Base-by-base conservation (phyloP, 2,113 vertebrate species). In the Callorhinus ursinus region DNA sequence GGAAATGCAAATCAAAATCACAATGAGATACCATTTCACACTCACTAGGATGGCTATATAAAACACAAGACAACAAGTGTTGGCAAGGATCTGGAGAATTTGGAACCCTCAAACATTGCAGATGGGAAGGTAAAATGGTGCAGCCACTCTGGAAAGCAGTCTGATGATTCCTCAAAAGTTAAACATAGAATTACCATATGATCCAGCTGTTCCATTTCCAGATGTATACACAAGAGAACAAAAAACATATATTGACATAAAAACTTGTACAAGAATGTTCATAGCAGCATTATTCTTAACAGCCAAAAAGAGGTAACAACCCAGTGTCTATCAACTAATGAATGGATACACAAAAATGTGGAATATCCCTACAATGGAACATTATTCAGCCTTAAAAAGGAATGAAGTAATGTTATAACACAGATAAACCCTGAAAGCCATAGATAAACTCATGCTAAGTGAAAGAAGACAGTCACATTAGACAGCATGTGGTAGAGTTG, bases 1-100 rank as follows among this genome's bases (percentile, higher is more conserved):
- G 28, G 39, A 87, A 84, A n/a, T 59, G 51, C 76, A 85, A 90
- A 65, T 33, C 59, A 93, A 93, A 93, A 46, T 39, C 88, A 80
- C 74, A 67, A 16, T 49, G 51, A 90, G 65, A 31, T 22, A 39
- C 8, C 46, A 39, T 42, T 61, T 82, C 53, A 36, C 39, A 77
- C 19, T 31, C n/a, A 31, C 28, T 28, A 69, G 74, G 61, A 59
- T 8, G 22, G 18, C 24, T 51, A 22, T 53, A 67, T 83, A 15
- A 36, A 55, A 59, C 18, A n/a, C 19, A 26, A 28, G 79, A n/a
- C 4, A 14, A 65, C 5, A 19, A 67, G 24, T 49, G 49, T 21
- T 86, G 79, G 26, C 24, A 46, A 86, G 39, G 19, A 49, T 18
- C 0, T 72, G 31, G 59, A 82, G 83, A 59, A 61, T 9, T 18